A percentile compares a stretch with the other conserved stretches of the same genome.
phyloP scores from a whole-genome alignment of 2,797 vertebrate genomes.

The Onychomys leucogaster region DNA sequence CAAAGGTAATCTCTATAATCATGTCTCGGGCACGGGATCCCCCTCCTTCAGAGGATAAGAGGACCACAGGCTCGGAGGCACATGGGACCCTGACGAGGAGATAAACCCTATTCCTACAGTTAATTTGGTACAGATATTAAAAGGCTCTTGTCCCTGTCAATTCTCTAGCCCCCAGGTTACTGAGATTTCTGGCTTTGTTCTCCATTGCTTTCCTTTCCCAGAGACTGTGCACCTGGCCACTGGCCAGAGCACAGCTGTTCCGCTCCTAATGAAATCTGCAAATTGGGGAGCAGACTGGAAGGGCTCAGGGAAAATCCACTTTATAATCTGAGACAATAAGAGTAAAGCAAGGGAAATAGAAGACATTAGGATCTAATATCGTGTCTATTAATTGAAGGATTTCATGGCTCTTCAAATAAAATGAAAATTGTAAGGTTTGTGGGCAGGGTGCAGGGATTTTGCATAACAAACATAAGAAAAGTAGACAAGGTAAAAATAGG shows the following conservation, averaged over 20 bases:
- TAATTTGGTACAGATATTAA: constrained; percentile 76
- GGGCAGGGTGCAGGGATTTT: background rate
- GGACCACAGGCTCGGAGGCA: constrained; percentile 62
- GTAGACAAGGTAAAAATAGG: background rate
- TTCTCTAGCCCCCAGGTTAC: constrained; percentile 33
- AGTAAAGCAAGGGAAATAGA: background rate
- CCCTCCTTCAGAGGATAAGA: constrained; percentile 9
- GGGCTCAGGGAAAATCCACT: constrained; percentile 64
- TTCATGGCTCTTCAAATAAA: constrained; percentile 52
- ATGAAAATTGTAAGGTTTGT: constrained; percentile 31
- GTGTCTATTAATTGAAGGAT: constrained; percentile 60
- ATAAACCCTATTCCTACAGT: constrained; percentile 60
- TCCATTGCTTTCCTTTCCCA: background rate
- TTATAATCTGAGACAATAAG: constrained; percentile 53
- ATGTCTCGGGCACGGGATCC: constrained; percentile 70
- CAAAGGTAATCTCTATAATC: constrained; percentile 84
- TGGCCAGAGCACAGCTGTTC: constrained; percentile 46
- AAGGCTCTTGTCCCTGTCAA: constrained; percentile 71
- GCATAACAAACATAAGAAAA: background rate
- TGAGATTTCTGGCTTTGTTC: background rate
- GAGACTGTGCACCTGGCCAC: constrained; percentile 44
- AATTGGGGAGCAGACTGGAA: background rate
- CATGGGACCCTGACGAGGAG: constrained; percentile 67
- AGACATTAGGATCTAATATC: constrained; percentile 22
- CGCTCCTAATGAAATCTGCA: constrained; percentile 65